Conservation (phyloP, 2,888 invertebrate genomes). For the Strigamia crassipes region DNA sequence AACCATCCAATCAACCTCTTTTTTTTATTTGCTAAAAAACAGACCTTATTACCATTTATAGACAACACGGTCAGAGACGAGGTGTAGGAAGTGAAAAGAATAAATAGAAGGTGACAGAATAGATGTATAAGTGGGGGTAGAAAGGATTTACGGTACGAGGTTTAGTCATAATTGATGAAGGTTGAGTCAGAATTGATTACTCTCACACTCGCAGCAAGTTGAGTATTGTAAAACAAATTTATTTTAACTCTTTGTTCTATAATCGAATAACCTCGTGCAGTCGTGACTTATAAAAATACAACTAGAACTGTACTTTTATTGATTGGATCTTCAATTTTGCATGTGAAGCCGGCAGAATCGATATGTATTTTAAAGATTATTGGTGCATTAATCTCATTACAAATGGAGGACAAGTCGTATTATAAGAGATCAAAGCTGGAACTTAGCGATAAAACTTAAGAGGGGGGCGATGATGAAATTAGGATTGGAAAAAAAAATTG, state of each 20-base stretch:
- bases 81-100: background rate
- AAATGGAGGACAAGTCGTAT: background rate
- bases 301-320: background rate
- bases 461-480: background rate
- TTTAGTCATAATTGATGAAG: background rate
- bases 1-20: too few relatives aligned
- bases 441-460: background rate
- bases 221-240: background rate
- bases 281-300: too few relatives aligned
- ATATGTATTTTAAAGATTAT: background rate
- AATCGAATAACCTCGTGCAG: background rate
- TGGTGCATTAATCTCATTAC: background rate
- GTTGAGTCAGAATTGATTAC: background rate
- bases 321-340: background rate
- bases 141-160: background rate
- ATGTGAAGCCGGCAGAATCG: background rate
- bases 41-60: background rate
- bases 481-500: background rate
- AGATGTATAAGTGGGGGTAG: background rate
- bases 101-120: background rate
- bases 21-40: background rate
- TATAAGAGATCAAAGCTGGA: background rate
- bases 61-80: background rate
- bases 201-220: background rate
- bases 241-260: background rate